Conservation (phyloP, 2,888 invertebrate genomes). For the Drosophila lutescens region DNA sequence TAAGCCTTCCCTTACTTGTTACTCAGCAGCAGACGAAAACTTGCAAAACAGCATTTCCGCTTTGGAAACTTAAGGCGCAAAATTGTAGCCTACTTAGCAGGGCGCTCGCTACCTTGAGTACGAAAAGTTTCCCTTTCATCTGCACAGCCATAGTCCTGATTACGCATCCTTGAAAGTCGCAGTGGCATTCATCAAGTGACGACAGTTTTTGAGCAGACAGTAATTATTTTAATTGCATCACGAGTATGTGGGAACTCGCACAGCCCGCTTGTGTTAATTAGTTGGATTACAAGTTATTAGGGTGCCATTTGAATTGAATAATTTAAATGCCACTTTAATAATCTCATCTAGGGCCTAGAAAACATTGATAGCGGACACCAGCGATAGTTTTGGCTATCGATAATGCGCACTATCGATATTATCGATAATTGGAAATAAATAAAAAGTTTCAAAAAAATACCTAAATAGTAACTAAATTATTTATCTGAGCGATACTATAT, state of each 20-base stretch:
- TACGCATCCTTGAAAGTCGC: constrained; percentile 34
- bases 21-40: not conserved
- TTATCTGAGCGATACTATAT: too few relatives aligned
- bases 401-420: too few relatives aligned
- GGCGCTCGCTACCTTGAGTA: constrained; percentile 24
- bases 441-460: too few relatives aligned
- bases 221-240: constrained; percentile 59
- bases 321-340: not conserved
- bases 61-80: constrained; percentile 28
- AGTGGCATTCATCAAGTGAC: constrained; percentile 49
- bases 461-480: too few relatives aligned
- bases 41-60: constrained; percentile 27
- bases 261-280: constrained; percentile 18
- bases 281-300: constrained; percentile 1
- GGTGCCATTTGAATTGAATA: constrained; percentile 8
- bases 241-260: constrained; percentile 5
- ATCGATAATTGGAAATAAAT: too few relatives aligned
- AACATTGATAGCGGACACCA: too few relatives aligned
- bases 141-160: constrained; percentile 29
- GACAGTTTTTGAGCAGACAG: constrained; percentile 38
- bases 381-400: too few relatives aligned
- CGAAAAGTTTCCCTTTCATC: constrained; percentile 42
- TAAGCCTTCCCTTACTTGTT: not conserved
- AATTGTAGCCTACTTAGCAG: constrained; percentile 40
- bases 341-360: too few relatives aligned